phyloP scores from a whole-genome alignment of 1,140 invertebrate species.

The Lineus longissimus region DNA sequence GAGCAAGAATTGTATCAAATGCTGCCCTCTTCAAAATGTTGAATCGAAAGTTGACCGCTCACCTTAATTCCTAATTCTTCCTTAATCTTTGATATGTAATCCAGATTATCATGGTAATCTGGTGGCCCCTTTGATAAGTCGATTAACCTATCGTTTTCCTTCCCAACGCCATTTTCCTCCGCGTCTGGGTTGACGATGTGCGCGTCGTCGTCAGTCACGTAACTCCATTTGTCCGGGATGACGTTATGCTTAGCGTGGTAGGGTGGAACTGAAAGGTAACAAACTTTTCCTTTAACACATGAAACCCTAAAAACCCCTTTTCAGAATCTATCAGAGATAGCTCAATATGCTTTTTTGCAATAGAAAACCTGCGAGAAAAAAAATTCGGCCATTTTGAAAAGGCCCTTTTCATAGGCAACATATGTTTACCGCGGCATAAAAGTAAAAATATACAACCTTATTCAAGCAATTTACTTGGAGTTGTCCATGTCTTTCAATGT shows the following conservation, averaged over 20 bases:
- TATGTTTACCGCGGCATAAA: no score
- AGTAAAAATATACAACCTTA: no score
- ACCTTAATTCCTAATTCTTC: slow-evolving; percentile 6
- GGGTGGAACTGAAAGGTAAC: slow-evolving; percentile 70
- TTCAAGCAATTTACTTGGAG: no score
- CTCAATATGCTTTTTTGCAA: no score
- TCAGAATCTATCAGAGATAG: no score
- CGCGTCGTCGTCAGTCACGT: slow-evolving; percentile 54
- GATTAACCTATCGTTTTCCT: slow-evolving; percentile 40
- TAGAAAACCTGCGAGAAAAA: no score
- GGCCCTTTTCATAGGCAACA: no score
- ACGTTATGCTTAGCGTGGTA: slow-evolving; percentile 78
- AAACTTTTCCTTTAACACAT: slow-evolving; percentile 6
- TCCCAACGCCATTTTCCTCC: slow-evolving; percentile 35
- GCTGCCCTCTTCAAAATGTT: no score
- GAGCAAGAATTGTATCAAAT: no score
- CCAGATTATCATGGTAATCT: slow-evolving; percentile 23
- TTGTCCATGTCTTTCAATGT: no score
- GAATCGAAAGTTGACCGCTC: background rate
- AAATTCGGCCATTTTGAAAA: no score
- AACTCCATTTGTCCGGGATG: slow-evolving; percentile 75
- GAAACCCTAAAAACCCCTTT: background rate
- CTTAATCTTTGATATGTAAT: slow-evolving; percentile 11
- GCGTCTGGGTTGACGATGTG: slow-evolving; percentile 27
- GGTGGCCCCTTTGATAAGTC: slow-evolving; percentile 37